Conservation (phyloP, 2,888 invertebrate genomes). For the Orthosia gothica region DNA sequence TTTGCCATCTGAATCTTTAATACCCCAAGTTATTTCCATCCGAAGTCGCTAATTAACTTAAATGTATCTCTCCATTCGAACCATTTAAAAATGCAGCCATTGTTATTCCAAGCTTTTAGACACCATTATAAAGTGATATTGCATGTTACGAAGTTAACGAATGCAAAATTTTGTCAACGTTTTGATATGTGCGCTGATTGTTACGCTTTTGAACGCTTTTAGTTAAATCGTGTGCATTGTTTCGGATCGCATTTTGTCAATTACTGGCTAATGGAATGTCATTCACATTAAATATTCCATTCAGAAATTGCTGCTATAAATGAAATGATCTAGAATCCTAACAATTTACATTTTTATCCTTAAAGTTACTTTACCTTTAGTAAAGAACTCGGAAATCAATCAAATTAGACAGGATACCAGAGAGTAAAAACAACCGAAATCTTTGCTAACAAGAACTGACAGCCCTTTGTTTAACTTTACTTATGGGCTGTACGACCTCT, state of each 20-base stretch:
- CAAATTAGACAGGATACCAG: conserved; percentile 73
- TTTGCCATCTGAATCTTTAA: conserved; percentile 88
- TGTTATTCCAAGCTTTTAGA: conserved; percentile 51
- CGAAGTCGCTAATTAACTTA: conserved; percentile 84
- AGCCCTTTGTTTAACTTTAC: conserved; percentile 72
- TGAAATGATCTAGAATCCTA: neutral
- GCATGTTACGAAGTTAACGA: conserved; percentile 50
- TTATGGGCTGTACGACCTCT: conserved; percentile 76
- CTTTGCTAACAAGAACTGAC: conserved; percentile 86
- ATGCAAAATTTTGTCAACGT: conserved; percentile 45
- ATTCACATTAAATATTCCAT: neutral
- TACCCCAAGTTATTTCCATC: conserved; percentile 82
- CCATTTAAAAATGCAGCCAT: conserved; percentile 63
- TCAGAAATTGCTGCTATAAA: neutral
- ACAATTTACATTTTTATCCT: conserved; percentile 3
- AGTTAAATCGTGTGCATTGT: conserved; percentile 32
- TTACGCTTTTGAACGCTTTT: conserved; percentile 41
- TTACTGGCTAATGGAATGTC: conserved; percentile 23
- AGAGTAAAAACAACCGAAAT: conserved; percentile 78
- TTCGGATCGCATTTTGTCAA: conserved; percentile 37
- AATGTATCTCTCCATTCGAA: conserved; percentile 64
- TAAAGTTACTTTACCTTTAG: conserved; percentile 1
- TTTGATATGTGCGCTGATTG: conserved; percentile 42
- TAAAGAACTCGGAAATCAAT: conserved; percentile 73
- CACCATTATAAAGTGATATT: conserved; percentile 53